These are phyloP conservation scores for Pelobates fuscus DNA, from an alignment of 2,113 vertebrate species.

Conservation along the genomic window DNA sequence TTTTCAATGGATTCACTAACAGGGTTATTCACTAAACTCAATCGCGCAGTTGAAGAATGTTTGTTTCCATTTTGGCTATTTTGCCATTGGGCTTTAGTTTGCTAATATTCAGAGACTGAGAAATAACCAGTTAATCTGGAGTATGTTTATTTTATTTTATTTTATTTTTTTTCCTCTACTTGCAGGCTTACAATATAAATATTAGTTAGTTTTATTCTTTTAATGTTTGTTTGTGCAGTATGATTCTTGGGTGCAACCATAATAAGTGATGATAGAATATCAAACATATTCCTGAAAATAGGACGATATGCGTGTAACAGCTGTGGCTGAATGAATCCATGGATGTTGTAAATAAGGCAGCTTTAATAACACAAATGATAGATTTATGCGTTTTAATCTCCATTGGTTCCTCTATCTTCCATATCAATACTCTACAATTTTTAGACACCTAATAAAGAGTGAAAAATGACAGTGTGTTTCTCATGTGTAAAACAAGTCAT, in stretches of 20 bases:
- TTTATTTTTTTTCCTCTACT: too few species aligned
- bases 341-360: conserved; percentile 37
- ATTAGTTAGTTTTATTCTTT: background rate
- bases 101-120: too few species aligned
- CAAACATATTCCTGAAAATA: conserved; percentile 53
- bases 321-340: conserved; percentile 19
- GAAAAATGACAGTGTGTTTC: conserved; percentile 60
- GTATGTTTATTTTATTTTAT: too few species aligned
- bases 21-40: too few species aligned
- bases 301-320: conserved; percentile 16
- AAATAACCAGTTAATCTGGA: too few species aligned
- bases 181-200: background rate
- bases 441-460: conserved; percentile 66
- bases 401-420: conserved; percentile 55
- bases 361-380: conserved; percentile 52
- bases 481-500: conserved; percentile 67
- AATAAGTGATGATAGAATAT: conserved; percentile 60
- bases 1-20: too few species aligned
- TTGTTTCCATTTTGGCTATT: too few species aligned
- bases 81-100: too few species aligned
- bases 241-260: background rate
- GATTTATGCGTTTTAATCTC: conserved; percentile 66
- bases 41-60: too few species aligned
- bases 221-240: background rate
- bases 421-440: conserved; percentile 80